Percentiles rank a stretch among this genome's conserved stretches.
phyloP scores from a whole-genome alignment of 2,888 invertebrate species.

The Troides oblongomaculatus region DNA sequence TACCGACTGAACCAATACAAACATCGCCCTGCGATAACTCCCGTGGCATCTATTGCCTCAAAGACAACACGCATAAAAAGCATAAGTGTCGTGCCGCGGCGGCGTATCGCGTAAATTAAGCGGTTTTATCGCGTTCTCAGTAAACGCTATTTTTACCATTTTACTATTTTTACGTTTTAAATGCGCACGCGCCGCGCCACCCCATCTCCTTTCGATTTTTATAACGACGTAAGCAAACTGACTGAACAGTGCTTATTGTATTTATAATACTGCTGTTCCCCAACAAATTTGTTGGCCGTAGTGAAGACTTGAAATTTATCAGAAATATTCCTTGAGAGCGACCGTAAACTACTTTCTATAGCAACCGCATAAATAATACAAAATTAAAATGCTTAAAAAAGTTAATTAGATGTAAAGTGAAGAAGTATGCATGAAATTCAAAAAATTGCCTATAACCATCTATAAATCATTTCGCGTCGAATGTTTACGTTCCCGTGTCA shows the following conservation, averaged over 20 bases:
- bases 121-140: conserved; percentile 69
- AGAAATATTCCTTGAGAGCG: no score
- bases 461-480: no score
- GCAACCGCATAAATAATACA: no score
- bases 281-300: no score
- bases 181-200: conserved; percentile 70
- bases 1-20: conserved; percentile 30
- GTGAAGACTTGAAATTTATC: no score
- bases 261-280: no score
- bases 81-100: conserved; percentile 70
- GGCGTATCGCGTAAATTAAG: conserved; percentile 74
- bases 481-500: no score
- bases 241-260: conserved; percentile 34
- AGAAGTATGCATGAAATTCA: no score
- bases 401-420: no score
- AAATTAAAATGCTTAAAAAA: no score
- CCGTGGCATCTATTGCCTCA: conserved; percentile 69
- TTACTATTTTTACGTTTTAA: conserved; percentile 58
- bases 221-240: conserved; percentile 49
- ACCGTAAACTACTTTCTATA: no score
- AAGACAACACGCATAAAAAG: conserved; percentile 77
- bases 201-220: conserved; percentile 56
- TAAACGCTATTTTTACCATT: conserved; percentile 67
- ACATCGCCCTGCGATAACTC: conserved; percentile 53
- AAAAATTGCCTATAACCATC: no score